Evolutionary conservation across 1,140 invertebrate species (phyloP), one percentile per base, ranked within the genome.

Genomic region (Brachionus rubens): DNA sequence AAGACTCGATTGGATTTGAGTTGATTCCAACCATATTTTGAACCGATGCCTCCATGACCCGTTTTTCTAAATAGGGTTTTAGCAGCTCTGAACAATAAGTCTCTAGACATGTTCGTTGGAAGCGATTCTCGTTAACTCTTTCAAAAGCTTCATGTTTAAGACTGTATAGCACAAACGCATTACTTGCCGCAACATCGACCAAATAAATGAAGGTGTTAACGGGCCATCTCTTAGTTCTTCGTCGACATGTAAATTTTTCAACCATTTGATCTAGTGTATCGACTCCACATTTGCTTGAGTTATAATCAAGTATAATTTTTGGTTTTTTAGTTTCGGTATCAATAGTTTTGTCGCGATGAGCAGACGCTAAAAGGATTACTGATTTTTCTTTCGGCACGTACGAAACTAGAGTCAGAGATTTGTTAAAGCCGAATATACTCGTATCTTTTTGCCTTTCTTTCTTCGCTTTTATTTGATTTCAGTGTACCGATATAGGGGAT

Each of bases 321-420:
- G 75, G 75, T 36, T 76, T 78, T 19, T 78, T 76, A n/a, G 43
- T 48, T 28, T 62, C 46, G 14, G 10, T 36, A 36, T 59, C 68
- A 2, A 48, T 36, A 21, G 26, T 16, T 14, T 19, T 26, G 43
- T 76, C 52, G 52, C 62, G 30, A 50, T 78, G 77, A 40, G 76
- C 19, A 48, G 77, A 59, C 1, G 59, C 76, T 9, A 78, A 21
- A 43, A 78, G 19, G 7, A 75, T 47, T 26, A 76, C 72, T 33
- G 30, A 26, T 76, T 76, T 78, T 52, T 80, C 78, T 67, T 80
- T 80, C 0, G 77, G 43, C 24, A 77, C 68, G 78, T 80, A 79
- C 4, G 76, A 79, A 14, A 78, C 75, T 26, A 80, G 30, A 9
- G 77, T 80, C 0, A 40, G 41, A 26, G 78, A 46, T 19, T 78